A percentile compares a stretch with the other conserved stretches of the same genome.
Evolutionary conservation across 2,888 invertebrate genomes (phyloP).

Genomic region (Dasysyrphus tricinctus): DNA sequence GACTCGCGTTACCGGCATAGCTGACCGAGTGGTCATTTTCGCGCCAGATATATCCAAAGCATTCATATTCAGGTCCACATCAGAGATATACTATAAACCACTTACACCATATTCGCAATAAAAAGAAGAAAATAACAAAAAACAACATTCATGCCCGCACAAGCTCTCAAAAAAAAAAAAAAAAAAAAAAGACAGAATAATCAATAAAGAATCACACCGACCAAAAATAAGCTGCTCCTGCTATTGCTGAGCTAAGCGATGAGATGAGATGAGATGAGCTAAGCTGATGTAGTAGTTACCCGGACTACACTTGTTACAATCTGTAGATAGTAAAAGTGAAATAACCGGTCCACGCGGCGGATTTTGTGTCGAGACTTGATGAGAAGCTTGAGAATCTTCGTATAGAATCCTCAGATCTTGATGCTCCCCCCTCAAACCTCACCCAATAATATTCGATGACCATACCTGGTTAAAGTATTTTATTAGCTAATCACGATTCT

Average conservation of each 20-base stretch:
- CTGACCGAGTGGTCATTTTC: constrained; percentile 46
- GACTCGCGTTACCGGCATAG: constrained; percentile 47
- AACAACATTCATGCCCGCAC: constrained; percentile 27
- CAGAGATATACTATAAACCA: background rate
- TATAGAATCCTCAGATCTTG: constrained; percentile 44
- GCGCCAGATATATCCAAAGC: constrained; percentile 5
- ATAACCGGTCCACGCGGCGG: constrained; percentile 73
- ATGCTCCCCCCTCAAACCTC: background rate
- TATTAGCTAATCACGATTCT: constrained; percentile 68
- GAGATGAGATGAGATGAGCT: constrained; percentile 13
- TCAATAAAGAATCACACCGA: constrained; percentile 35
- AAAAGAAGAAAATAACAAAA: constrained; percentile 20
- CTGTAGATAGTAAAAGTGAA: constrained; percentile 75
- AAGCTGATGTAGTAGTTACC: constrained; percentile 51
- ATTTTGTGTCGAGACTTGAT: constrained; percentile 3
- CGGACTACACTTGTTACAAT: constrained; percentile 76
- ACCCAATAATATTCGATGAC: constrained; percentile 27
- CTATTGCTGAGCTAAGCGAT: background rate
- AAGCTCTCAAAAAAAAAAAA: constrained; percentile 15
- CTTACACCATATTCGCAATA: constrained; percentile 36
- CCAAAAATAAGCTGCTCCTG: constrained; percentile 19
- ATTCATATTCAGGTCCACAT: background rate
- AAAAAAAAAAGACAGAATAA: constrained; percentile 33
- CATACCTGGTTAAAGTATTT: constrained; percentile 66
- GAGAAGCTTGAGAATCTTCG: constrained; percentile 47